Conservation (phyloP, 2,113 vertebrate genomes). For the Gopherus flavomarginatus region DNA sequence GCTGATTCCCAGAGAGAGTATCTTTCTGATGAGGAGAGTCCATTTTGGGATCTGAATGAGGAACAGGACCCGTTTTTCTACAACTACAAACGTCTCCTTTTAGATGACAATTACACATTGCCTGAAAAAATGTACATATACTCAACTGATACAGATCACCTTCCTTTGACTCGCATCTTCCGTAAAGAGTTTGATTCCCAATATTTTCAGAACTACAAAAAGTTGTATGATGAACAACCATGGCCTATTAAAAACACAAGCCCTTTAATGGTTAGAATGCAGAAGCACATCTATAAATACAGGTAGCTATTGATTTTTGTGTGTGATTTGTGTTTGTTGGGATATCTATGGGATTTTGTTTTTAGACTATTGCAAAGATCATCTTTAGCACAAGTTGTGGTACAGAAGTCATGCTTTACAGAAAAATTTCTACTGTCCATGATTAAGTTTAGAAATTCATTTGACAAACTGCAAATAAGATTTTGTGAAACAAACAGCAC, state of each 20-base stretch:
- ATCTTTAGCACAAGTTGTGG: not conserved
- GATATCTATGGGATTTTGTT: not conserved
- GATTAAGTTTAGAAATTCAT: not conserved
- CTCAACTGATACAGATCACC: conserved; percentile 80
- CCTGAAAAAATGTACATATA: conserved; percentile 81
- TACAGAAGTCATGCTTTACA: not conserved
- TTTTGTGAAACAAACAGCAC: not conserved
- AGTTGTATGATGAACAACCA: not conserved
- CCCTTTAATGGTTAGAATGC: conserved; percentile 74
- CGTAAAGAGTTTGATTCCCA: conserved; percentile 78
- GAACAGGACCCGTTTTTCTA: conserved; percentile 61
- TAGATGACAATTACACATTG: conserved; percentile 73
- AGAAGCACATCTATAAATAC: conserved; percentile 80
- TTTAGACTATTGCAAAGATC: not conserved
- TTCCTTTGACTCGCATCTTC: conserved; percentile 80
- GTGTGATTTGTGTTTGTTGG: not conserved
- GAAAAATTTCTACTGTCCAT: not conserved
- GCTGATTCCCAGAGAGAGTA: not conserved
- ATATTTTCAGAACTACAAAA: conserved; percentile 69
- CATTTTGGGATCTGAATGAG: not conserved
- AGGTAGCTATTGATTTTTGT: conserved; percentile 66
- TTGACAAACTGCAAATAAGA: not conserved
- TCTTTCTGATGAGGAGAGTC: not conserved
- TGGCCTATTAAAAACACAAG: conserved; percentile 61
- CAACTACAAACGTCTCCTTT: conserved; percentile 61